Evolutionary conservation across 2,888 invertebrate genomes (phyloP).

Genomic region (Pseudococcus jackbeardsleyi): DNA sequence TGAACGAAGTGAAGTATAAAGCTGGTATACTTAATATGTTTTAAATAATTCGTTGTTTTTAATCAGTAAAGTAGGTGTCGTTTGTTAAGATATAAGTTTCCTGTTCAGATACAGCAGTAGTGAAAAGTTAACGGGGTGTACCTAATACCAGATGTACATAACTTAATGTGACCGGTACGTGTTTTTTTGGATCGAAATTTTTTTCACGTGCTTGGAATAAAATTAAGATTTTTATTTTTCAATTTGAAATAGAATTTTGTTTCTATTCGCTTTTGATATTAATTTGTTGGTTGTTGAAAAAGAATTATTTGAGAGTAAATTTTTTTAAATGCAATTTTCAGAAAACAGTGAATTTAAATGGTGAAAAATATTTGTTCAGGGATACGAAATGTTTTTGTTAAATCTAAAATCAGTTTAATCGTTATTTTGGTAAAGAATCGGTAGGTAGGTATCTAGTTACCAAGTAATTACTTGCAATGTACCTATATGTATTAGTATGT

Average conservation of each 20-base stretch:
- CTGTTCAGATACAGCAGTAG: conserved; percentile 9
- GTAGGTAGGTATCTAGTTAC: too few relatives aligned
- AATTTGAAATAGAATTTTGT: background rate
- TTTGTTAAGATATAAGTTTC: conserved; percentile 20
- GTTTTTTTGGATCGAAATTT: background rate
- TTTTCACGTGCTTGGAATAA: background rate
- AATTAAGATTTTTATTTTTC: background rate
- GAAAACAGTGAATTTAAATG: background rate
- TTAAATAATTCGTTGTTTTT: conserved; percentile 46
- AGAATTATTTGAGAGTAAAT: background rate
- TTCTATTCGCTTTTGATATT: background rate
- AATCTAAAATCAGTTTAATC: too few relatives aligned
- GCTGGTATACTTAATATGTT: background rate
- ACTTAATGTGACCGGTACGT: conserved; percentile 1
- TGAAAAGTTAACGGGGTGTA: background rate
- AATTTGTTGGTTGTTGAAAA: background rate
- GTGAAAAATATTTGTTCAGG: background rate
- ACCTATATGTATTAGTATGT: too few relatives aligned
- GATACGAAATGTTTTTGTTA: background rate
- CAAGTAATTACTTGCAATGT: too few relatives aligned
- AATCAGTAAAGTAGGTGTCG: conserved; percentile 36
- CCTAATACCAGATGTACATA: background rate
- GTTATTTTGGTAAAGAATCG: too few relatives aligned
- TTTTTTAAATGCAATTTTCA: background rate
- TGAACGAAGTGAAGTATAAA: background rate